Evolutionary conservation across 2,797 vertebrate genomes (phyloP).

Genomic region (Notamacropus eugenii): DNA sequence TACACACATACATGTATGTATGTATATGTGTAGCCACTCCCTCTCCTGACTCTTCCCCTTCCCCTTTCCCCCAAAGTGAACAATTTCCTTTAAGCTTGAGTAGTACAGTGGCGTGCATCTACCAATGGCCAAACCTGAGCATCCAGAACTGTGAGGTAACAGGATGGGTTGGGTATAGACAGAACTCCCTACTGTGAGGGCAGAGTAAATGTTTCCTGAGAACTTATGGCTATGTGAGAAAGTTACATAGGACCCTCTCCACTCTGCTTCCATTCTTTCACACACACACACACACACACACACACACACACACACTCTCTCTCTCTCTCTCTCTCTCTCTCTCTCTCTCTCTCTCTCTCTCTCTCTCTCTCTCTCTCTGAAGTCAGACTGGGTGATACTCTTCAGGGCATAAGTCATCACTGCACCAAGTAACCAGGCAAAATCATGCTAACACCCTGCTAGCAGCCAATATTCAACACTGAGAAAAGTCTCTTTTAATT

Average conservation of each 20-base stretch:
- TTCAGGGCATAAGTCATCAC: slow-evolving; percentile 26
- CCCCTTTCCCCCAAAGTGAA: neutral
- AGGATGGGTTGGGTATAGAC: slow-evolving; percentile 4
- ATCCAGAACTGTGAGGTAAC: neutral
- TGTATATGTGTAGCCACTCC: neutral
- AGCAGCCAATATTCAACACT: neutral
- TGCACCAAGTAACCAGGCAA: neutral
- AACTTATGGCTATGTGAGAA: slow-evolving; percentile 24
- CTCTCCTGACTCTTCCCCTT: neutral
- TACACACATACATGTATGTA: neutral
- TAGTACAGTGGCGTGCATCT: neutral
- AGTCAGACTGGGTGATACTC: neutral
- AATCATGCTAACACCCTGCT: neutral
- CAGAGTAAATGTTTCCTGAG: slow-evolving; percentile 54
- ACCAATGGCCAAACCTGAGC: neutral
- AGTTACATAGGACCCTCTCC: neutral
- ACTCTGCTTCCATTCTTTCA: neutral
- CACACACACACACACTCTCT: neutral
- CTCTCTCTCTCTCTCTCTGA: too few relatives aligned
- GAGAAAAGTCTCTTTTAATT: slow-evolving; percentile 66
- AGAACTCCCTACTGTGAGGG: slow-evolving; percentile 28
- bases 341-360: too few relatives aligned
- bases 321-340: too few relatives aligned
- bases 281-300: neutral
- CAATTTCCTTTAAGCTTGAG: neutral